phyloP scores from a whole-genome alignment of 2,888 invertebrate genomes.

The Mythimna lalbum region DNA sequence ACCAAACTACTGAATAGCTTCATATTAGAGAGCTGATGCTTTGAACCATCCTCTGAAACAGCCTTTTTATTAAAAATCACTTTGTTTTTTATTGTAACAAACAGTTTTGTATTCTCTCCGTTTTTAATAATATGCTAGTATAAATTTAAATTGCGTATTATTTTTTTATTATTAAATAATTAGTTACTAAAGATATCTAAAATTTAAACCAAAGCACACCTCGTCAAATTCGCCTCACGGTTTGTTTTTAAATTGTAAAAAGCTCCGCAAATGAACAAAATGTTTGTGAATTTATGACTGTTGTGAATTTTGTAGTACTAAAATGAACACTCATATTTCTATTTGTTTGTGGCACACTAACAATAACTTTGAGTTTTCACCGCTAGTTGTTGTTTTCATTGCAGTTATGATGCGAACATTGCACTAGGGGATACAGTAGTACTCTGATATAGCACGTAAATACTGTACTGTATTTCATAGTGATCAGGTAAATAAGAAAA shows the following conservation, averaged over 20 bases:
- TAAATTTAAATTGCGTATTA: too few species aligned
- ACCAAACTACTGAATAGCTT: too few species aligned
- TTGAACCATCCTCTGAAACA: too few species aligned
- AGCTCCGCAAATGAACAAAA: constrained; percentile 1
- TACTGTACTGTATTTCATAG: background rate
- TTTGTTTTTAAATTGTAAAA: too few species aligned
- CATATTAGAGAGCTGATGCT: too few species aligned
- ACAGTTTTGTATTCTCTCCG: too few species aligned
- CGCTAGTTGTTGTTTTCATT: constrained; percentile 8
- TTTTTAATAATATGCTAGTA: too few species aligned
- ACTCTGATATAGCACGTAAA: background rate
- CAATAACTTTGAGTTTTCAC: constrained; percentile 8
- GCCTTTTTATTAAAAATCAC: too few species aligned
- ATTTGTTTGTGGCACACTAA: constrained; percentile 2
- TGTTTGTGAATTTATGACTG: constrained; percentile 3
- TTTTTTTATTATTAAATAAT: too few species aligned
- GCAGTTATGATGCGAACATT: background rate
- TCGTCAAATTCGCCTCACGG: background rate
- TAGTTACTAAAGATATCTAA: too few species aligned
- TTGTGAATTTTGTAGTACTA: constrained; percentile 8
- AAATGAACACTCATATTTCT: constrained; percentile 13
- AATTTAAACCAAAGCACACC: too few species aligned
- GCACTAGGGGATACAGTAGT: background rate
- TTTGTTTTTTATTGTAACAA: too few species aligned
- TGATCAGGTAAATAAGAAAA: background rate